These are phyloP conservation scores for Temnopleurus reevesii DNA, from an alignment of 53 echinoderm and acorn worm species.

Conservation along the genomic window DNA sequence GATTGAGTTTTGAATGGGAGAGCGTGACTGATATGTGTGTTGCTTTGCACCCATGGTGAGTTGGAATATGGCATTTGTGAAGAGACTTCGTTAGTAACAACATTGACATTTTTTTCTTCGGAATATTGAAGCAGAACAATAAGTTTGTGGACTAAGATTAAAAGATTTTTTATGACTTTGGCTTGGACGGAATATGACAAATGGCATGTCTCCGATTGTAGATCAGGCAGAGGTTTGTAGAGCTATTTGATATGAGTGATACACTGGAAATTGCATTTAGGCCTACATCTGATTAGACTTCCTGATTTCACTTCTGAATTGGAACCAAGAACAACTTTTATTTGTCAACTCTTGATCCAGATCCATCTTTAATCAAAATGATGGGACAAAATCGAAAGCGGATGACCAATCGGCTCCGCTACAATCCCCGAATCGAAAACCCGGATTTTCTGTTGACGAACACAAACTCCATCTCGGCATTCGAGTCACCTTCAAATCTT, in stretches of 20 bases:
- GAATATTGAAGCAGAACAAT: neutral
- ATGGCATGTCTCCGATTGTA: no score
- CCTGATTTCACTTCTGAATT: no score
- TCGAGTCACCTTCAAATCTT: neutral
- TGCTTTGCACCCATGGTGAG: neutral
- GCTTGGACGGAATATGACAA: neutral
- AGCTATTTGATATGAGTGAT: no score
- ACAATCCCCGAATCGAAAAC: constrained; percentile 27
- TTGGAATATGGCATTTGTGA: neutral
- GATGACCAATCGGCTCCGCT: constrained; percentile 46
- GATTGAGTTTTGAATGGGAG: neutral
- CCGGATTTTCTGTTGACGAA: constrained; percentile 50
- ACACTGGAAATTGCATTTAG: no score
- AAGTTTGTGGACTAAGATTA: neutral
- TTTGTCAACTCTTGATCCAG: neutral
- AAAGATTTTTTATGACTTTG: neutral
- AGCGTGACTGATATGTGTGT: neutral
- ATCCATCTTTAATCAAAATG: neutral
- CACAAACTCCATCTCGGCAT: neutral
- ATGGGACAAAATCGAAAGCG: constrained; percentile 34
- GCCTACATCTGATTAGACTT: no score
- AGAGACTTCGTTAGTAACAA: neutral
- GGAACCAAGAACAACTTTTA: no score
- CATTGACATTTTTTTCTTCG: neutral
- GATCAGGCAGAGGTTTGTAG: no score